Evolutionary conservation across 64 coral and sea anemone species (phyloP).

Genomic region (Orbicella faveolata): DNA sequence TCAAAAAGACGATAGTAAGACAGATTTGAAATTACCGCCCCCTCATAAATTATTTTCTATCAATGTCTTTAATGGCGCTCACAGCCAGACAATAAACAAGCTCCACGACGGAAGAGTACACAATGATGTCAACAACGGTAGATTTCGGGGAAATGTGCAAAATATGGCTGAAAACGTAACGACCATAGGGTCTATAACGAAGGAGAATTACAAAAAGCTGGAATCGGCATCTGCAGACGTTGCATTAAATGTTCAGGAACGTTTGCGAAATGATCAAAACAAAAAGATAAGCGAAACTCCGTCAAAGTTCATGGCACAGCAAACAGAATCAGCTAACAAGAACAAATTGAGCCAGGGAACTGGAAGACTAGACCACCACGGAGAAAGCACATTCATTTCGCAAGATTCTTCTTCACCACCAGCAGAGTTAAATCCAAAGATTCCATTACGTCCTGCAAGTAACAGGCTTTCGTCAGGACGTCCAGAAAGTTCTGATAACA

Average conservation of each 20-base stretch:
- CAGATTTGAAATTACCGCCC: not conserved
- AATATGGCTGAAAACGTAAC: not conserved
- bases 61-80: not conserved
- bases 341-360: not conserved
- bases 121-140: not conserved
- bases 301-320: not conserved
- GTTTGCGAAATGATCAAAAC: not conserved
- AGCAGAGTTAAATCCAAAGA: too few species aligned
- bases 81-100: not conserved
- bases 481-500: too few species aligned
- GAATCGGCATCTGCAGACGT: not conserved
- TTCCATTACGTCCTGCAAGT: too few species aligned
- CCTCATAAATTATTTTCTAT: slow-evolving; percentile 26
- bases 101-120: not conserved
- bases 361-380: not conserved
- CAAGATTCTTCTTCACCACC: not conserved
- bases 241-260: not conserved
- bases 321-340: not conserved
- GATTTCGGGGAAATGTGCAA: not conserved
- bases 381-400: not conserved
- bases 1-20: not conserved
- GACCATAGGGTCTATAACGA: not conserved
- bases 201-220: not conserved
- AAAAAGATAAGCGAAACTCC: not conserved
- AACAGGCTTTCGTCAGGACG: too few species aligned